These are phyloP conservation scores for Aplodontia rufa DNA, from an alignment of 2,113 vertebrate species.

Conservation along the genomic window DNA sequence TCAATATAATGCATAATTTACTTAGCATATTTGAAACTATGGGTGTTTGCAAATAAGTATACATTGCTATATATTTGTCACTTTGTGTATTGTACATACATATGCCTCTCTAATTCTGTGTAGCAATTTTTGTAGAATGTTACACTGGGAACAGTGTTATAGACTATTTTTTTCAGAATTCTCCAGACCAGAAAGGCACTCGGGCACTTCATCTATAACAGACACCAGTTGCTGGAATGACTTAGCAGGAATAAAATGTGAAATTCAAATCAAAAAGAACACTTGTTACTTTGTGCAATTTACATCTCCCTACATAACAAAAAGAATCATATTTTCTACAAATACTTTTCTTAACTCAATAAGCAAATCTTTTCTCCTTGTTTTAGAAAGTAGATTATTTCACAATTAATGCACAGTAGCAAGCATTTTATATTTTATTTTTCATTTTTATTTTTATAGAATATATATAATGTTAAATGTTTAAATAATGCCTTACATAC, in stretches of 20 bases:
- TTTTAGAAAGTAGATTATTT: constrained; percentile 38
- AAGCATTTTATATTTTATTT: constrained; percentile 12
- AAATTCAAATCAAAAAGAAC: constrained; percentile 44
- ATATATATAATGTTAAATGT: not conserved
- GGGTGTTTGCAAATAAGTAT: not conserved
- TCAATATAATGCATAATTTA: not conserved
- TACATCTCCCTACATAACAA: not conserved
- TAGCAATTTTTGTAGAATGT: not conserved
- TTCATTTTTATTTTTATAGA: constrained; percentile 22
- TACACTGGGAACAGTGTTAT: not conserved
- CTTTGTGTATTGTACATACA: rapidly evolving
- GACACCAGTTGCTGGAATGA: not conserved
- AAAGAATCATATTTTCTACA: constrained; percentile 30
- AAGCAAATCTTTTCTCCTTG: constrained; percentile 24
- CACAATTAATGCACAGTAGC: not conserved
- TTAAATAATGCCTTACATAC: not conserved
- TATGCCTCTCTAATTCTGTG: not conserved
- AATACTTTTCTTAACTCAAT: constrained; percentile 26
- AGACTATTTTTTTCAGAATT: constrained; percentile 22
- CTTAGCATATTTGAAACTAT: not conserved
- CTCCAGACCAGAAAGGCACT: not conserved
- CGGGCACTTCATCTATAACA: not conserved
- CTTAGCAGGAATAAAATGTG: constrained; percentile 15
- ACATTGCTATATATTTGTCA: not conserved
- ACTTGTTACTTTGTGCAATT: not conserved